Conservation (phyloP, 2,797 vertebrate species). For the Iguana delicatissima region DNA sequence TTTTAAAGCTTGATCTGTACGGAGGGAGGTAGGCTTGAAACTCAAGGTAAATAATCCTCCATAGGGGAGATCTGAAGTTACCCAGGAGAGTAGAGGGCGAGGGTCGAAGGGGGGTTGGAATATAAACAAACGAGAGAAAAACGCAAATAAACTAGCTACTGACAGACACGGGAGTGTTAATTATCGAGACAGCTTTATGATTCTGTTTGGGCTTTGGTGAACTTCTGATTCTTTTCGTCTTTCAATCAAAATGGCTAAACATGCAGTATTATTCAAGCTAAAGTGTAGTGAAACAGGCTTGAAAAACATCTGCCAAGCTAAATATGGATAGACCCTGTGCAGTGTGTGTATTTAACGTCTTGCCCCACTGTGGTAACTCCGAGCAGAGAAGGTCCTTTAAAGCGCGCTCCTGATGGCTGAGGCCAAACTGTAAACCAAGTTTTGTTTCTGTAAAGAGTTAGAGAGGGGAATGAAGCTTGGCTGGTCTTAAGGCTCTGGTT, state of each 20-base stretch:
- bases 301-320: background rate
- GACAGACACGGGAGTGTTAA: conserved; percentile 79
- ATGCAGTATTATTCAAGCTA: conserved; percentile 4
- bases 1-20: conserved; percentile 80
- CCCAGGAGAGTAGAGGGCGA: conserved; percentile 66
- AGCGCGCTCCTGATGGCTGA: too few relatives aligned
- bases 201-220: conserved; percentile 62
- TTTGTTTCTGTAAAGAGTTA: background rate
- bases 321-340: background rate
- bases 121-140: conserved; percentile 81
- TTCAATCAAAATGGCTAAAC: conserved; percentile 34
- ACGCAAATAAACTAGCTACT: conserved; percentile 81
- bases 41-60: conserved; percentile 77
- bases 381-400: background rate
- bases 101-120: conserved; percentile 55
- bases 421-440: background rate
- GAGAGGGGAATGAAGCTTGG: too few relatives aligned
- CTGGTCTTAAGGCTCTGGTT: too few relatives aligned
- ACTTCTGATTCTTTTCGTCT: conserved; percentile 51
- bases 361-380: background rate
- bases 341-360: background rate
- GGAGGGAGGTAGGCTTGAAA: conserved; percentile 67
- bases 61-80: conserved; percentile 78
- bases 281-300: background rate
- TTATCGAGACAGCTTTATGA: conserved; percentile 81